These are phyloP conservation scores for Aproaerema taeniolella DNA, from an alignment of 2,888 invertebrate genomes.

Conservation along the genomic window DNA sequence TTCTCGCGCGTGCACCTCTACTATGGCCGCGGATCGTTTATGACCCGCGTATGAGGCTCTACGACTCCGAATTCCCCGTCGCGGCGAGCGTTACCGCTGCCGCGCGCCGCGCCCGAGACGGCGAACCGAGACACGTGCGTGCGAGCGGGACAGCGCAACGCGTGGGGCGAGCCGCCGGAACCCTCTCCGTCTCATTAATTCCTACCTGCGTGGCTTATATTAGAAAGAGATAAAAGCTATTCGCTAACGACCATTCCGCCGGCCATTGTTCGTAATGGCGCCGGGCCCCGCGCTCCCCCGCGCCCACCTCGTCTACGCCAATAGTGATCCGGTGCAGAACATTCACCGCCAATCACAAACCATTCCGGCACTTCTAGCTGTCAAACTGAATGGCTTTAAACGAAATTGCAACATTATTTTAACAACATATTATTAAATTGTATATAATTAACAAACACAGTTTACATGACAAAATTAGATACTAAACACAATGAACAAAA, in stretches of 20 bases:
- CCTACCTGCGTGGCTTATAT: constrained; percentile 74
- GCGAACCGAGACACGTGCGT: constrained; percentile 67
- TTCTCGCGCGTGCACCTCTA: constrained; percentile 78
- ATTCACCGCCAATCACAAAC: constrained; percentile 78
- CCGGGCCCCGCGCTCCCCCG: constrained; percentile 63
- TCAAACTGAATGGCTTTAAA: constrained; percentile 69
- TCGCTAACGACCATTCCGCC: constrained; percentile 72
- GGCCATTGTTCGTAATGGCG: constrained; percentile 76
- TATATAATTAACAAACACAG: no score
- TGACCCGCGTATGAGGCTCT: constrained; percentile 91
- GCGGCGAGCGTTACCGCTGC: constrained; percentile 76
- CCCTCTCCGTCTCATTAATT: constrained; percentile 75
- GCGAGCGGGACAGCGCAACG: constrained; percentile 49
- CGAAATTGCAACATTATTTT: constrained; percentile 45
- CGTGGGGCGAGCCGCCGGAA: constrained; percentile 58
- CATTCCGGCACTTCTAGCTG: constrained; percentile 76
- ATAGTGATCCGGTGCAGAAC: constrained; percentile 75
- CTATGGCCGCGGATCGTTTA: constrained; percentile 88
- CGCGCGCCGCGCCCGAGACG: constrained; percentile 71
- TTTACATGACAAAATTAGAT: no score
- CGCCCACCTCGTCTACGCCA: constrained; percentile 64
- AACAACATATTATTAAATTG: background rate
- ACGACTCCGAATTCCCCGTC: constrained; percentile 89
- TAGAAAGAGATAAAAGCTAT: constrained; percentile 78
- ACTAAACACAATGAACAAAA: no score